phyloP scores from a whole-genome alignment of 2,888 invertebrate genomes.

The Cryptosula pallasiana region DNA sequence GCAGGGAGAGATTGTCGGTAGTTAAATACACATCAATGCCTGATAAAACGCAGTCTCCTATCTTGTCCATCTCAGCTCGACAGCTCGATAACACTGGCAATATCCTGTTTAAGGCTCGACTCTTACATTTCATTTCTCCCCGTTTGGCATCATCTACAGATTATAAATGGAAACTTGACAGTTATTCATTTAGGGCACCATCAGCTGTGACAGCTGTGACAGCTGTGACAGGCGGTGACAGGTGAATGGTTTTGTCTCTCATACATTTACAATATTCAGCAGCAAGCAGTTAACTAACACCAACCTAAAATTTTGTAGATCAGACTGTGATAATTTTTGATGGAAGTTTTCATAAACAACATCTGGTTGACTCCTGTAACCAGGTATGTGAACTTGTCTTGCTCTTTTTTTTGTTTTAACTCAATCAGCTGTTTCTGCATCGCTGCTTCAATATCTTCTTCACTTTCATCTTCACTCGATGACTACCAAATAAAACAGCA shows the following conservation, averaged over 20 bases:
- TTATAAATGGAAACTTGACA: too few relatives aligned
- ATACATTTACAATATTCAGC: too few relatives aligned
- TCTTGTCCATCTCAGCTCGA: constrained; percentile 1
- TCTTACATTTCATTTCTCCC: neutral
- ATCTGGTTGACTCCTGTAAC: constrained; percentile 6
- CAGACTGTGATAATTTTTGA: neutral
- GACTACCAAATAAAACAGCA: too few relatives aligned
- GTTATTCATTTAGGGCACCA: too few relatives aligned
- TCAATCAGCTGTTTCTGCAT: neutral
- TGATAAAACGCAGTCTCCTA: neutral
- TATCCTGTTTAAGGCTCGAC: neutral
- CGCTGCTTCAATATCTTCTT: constrained; percentile 5
- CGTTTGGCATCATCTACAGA: neutral
- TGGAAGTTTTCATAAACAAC: neutral
- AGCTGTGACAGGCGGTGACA: too few relatives aligned
- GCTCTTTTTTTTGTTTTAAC: neutral
- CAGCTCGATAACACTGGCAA: constrained; percentile 4
- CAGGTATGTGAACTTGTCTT: neutral
- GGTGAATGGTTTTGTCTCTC: too few relatives aligned
- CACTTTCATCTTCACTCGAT: constrained; percentile 1
- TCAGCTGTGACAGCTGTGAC: too few relatives aligned
- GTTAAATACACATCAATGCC: neutral
- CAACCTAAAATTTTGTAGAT: neutral
- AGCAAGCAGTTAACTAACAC: too few relatives aligned
- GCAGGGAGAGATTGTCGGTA: neutral